Conservation (phyloP, 2,888 invertebrate species). For the Argynnis bischoffii region DNA sequence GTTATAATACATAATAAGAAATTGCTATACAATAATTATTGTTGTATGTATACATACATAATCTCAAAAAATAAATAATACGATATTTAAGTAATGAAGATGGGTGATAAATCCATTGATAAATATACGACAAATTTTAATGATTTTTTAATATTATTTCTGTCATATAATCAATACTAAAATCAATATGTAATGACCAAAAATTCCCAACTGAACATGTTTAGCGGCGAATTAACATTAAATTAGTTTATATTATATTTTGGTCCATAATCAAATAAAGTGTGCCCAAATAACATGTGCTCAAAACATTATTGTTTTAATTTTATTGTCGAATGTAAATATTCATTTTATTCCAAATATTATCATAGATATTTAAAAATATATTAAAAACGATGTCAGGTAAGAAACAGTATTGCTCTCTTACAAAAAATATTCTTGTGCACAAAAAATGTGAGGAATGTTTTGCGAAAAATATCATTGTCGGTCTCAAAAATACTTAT, state of each 20-base stretch:
- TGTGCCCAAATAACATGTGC: conserved; percentile 44
- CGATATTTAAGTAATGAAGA: background rate
- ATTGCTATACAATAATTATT: too few species aligned
- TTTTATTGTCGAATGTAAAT: conserved; percentile 32
- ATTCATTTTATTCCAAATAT: conserved; percentile 1
- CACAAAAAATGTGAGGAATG: background rate
- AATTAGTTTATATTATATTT: conserved; percentile 27
- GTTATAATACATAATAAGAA: background rate
- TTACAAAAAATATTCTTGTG: background rate
- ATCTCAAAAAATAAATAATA: background rate
- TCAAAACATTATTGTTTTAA: conserved; percentile 28
- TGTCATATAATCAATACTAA: too few species aligned
- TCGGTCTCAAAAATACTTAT: conserved; percentile 36
- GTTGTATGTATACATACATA: too few species aligned
- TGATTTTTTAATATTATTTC: background rate
- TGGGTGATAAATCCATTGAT: background rate
- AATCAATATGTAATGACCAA: conserved; percentile 15
- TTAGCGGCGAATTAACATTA: too few species aligned
- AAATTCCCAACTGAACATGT: too few species aligned
- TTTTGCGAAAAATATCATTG: background rate
- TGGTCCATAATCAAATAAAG: conserved; percentile 35
- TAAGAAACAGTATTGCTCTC: background rate
- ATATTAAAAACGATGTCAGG: background rate
- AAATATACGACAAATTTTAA: conserved; percentile 4
- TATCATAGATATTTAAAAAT: conserved; percentile 24